These are phyloP conservation scores for Sceliomorpha sp. DNA, from an alignment of 2,888 invertebrate genomes.

Conservation along the genomic window DNA sequence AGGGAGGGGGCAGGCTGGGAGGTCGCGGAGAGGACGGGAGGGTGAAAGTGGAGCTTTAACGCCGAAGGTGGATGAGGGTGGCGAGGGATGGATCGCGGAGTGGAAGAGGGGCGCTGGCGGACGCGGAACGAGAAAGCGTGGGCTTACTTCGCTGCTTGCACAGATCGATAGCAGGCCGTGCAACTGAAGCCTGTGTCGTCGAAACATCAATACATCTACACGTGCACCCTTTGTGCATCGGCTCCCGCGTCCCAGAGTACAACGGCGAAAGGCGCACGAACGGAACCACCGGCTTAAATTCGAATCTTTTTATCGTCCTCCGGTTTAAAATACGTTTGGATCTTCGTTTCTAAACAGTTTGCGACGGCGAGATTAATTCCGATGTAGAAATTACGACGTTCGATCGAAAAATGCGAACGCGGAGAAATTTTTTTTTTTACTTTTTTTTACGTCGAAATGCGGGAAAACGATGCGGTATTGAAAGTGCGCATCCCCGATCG, in stretches of 20 bases:
- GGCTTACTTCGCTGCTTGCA: slow-evolving; percentile 58
- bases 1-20: slow-evolving; percentile 13
- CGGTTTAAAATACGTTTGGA: no score
- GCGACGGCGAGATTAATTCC: no score
- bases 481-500: no score
- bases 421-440: no score
- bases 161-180: slow-evolving; percentile 76
- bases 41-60: slow-evolving; percentile 56
- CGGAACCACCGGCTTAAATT: slow-evolving; percentile 31
- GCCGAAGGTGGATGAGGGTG: slow-evolving; percentile 35
- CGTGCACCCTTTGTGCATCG: slow-evolving; percentile 64
- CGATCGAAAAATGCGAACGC: no score
- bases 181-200: slow-evolving; percentile 70
- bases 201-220: slow-evolving; percentile 71
- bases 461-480: no score
- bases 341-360: no score
- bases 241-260: slow-evolving; percentile 30
- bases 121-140: slow-evolving; percentile 68
- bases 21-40: no score
- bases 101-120: slow-evolving; percentile 55
- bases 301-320: no score
- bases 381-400: no score
- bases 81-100: slow-evolving; percentile 36
- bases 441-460: no score
- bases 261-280: slow-evolving; percentile 33